Evolutionary conservation across 1,140 invertebrate species (phyloP).

Genomic region (Drosophila triauraria): DNA sequence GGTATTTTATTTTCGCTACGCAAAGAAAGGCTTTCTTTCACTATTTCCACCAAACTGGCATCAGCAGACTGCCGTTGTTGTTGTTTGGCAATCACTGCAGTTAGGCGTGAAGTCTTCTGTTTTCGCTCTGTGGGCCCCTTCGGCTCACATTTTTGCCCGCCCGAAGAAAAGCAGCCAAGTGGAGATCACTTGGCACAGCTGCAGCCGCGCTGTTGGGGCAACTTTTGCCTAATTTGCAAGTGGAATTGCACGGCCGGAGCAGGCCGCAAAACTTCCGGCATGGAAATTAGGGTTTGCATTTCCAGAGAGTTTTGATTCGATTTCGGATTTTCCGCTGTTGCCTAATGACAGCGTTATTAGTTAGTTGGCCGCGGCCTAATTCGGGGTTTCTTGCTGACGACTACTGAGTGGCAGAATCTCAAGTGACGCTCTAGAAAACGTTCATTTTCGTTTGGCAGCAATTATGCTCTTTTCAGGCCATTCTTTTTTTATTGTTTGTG

Average conservation of each 20-base stretch:
- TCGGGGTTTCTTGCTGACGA: constrained; percentile 20
- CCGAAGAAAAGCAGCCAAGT: constrained; percentile 27
- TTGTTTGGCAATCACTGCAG: constrained; percentile 61
- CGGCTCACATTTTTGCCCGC: constrained; percentile 4
- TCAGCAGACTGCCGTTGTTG: constrained; percentile 54
- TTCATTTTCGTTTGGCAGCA: constrained; percentile 7
- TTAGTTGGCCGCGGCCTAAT: constrained; percentile 50
- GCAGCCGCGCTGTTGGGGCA: constrained; percentile 43
- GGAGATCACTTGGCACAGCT: constrained; percentile 36
- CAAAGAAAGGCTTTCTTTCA: constrained; percentile 5
- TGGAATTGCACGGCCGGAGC: constrained; percentile 63
- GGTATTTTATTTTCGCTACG: constrained; percentile 11
- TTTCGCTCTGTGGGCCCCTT: constrained; percentile 34
- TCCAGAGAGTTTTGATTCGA: constrained; percentile 65
- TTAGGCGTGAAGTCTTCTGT: constrained; percentile 69
- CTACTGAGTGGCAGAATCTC: constrained; percentile 42
- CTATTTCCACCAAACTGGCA: constrained; percentile 24
- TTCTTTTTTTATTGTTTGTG: constrained; percentile 29
- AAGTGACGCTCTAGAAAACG: constrained; percentile 21
- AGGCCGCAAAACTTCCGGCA: constrained; percentile 68
- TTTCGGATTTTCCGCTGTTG: constrained; percentile 48
- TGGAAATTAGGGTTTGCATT: constrained; percentile 73
- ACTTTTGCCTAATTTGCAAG: constrained; percentile 72
- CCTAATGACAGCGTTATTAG: constrained; percentile 72
- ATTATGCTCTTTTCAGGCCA: constrained; percentile 25